These are phyloP conservation scores for Teleopsis dalmanni DNA, from an alignment of 1,140 invertebrate species.

Conservation along the genomic window DNA sequence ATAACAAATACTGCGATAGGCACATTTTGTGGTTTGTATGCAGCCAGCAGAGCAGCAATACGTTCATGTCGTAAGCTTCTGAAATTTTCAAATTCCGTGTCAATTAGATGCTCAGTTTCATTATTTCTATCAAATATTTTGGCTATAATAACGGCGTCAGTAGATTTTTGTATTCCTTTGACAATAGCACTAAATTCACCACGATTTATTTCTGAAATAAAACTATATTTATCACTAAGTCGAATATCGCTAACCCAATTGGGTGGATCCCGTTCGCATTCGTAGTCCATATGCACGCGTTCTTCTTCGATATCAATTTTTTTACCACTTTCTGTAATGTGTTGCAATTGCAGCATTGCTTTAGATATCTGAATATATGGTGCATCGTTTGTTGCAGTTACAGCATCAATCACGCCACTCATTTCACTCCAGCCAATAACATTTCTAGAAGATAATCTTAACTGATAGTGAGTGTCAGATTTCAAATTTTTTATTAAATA, in stretches of 20 bases:
- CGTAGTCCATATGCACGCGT: slow-evolving; percentile 60
- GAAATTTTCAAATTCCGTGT: slow-evolving; percentile 75
- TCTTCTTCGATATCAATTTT: slow-evolving; percentile 60
- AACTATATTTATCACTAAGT: slow-evolving; percentile 66
- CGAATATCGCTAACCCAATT: slow-evolving; percentile 60
- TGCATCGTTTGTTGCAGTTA: slow-evolving; percentile 58
- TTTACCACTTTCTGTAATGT: slow-evolving; percentile 71
- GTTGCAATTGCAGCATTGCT: slow-evolving; percentile 76
- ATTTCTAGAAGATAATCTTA: slow-evolving; percentile 82
- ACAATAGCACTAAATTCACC: slow-evolving; percentile 79
- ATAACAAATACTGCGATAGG: slow-evolving; percentile 66
- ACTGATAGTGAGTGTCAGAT: slow-evolving; percentile 75
- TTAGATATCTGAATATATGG: slow-evolving; percentile 65
- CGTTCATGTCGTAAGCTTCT: slow-evolving; percentile 75
- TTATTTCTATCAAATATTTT: slow-evolving; percentile 69
- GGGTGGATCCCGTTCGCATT: slow-evolving; percentile 62
- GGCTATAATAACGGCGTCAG: slow-evolving; percentile 64
- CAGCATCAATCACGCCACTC: slow-evolving; percentile 64
- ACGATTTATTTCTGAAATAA: slow-evolving; percentile 74
- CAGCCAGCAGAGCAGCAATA: slow-evolving; percentile 66
- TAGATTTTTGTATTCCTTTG: slow-evolving; percentile 69
- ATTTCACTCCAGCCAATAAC: slow-evolving; percentile 87
- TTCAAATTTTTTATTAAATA: slow-evolving; percentile 72
- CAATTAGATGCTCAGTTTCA: slow-evolving; percentile 57
- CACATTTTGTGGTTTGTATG: slow-evolving; percentile 59